Conservation (phyloP, 2,113 vertebrate genomes). For the Epinephelus fuscoguttatus region DNA sequence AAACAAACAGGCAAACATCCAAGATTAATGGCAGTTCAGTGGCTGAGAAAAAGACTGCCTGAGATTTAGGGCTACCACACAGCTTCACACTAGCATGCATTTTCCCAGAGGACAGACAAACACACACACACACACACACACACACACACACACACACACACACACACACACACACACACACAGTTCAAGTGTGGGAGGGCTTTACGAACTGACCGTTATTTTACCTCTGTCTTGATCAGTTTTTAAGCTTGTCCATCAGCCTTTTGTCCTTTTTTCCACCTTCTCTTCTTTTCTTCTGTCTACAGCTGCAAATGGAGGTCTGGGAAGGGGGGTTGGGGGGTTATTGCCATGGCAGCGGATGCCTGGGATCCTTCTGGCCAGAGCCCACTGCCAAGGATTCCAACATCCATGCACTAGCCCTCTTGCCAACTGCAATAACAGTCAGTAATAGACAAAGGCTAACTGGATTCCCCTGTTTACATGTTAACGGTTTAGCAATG, state of each 20-base stretch:
- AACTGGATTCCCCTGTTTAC: constrained; percentile 28
- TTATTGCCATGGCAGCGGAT: constrained; percentile 61
- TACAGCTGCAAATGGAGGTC: constrained; percentile 16
- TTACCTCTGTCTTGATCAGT: constrained; percentile 53
- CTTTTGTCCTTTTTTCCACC: constrained; percentile 37
- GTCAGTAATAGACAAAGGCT: constrained; percentile 62
- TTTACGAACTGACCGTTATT: constrained; percentile 59
- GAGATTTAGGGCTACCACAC: constrained; percentile 56
- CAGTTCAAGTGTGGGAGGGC: constrained; percentile 39
- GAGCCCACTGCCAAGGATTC: constrained; percentile 50
- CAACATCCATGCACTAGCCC: constrained; percentile 16
- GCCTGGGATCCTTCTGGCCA: constrained; percentile 51
- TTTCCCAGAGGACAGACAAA: constrained; percentile 41
- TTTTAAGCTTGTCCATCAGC: constrained; percentile 49
- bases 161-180: constrained; percentile 29
- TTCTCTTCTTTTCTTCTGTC: constrained; percentile 19
- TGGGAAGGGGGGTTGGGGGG: background rate
- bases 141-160: constrained; percentile 38
- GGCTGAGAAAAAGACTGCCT: constrained; percentile 46
- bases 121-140: constrained; percentile 32
- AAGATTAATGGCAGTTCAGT: constrained; percentile 70
- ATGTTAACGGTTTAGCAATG: constrained; percentile 46
- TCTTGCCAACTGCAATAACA: constrained; percentile 72
- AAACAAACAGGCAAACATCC: constrained; percentile 75
- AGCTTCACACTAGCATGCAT: constrained; percentile 36